Base-by-base conservation (phyloP, 2,888 invertebrate genomes). In the Philereme transversata region DNA sequence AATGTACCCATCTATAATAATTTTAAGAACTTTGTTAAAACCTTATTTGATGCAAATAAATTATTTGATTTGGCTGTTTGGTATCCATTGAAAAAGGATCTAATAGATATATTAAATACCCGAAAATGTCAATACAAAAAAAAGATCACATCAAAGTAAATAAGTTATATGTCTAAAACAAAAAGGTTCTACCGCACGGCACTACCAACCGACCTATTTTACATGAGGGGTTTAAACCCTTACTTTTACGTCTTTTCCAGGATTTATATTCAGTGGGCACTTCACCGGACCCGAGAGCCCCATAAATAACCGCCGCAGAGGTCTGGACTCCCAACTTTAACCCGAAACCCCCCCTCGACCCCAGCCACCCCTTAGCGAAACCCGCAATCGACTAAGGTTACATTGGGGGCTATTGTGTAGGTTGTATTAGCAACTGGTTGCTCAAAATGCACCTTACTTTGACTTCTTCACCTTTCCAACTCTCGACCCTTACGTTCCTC, bases 251-350 rank as follows among this genome's bases (percentile, higher is more conserved):
- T 89, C 87, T 85, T 81, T 81, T 81, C 78, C 82, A 83, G 86
- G 89, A 91, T 91, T 91, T 90, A 90, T 90, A 90, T 90, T 90
- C 90, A 79, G 82, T 81, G 85, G 83, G 82, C 84, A 89, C 92
- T 90, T 87, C 87, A 87, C 81, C 81, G 84, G 84, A 75, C 92
- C 86, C 90, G 87, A 90, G 92, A 89, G 91, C 78, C 79, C 85
- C 88, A 90, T 92, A 92, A 90, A 90, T 92, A 88, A 91, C 88
- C 75, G 72, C 82, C 81, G 79, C 79, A 77, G 79, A 86, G 87
- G 86, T 87, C 84, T 81, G 81, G 69, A 71, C 82, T 78, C 75
- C 77, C 76, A 77, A 78, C 81, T 81, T 81, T 75, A 60, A 73
- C 72, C 69, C 74, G 65, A 68, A 71, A 63, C 6, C 71, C 71